Evolutionary conservation across 1,140 invertebrate species (phyloP), one percentile per base, ranked within the genome.

Genomic region (Solen grandis): DNA sequence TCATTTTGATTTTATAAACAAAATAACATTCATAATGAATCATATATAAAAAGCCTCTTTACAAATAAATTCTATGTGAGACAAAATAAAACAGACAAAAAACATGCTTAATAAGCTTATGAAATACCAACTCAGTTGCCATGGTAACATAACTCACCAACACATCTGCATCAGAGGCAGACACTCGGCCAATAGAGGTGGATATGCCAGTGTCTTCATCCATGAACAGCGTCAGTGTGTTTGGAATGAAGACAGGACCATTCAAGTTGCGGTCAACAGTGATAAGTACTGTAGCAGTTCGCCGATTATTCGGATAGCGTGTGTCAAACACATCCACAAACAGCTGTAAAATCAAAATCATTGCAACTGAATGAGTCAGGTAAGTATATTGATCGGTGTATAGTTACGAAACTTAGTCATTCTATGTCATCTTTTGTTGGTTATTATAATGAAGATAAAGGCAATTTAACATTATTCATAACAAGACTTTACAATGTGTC

Each of bases 201-300:
- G 63, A 63, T 2, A 75, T 22, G 14, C 14, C 19, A 3, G 46
- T 54, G 10, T 65, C 81, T 55, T 86, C 83, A 36, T 63, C 36
- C 29, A 86, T 85, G 16, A 50, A 60, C 16, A 79, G 52, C 2
- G 27, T 27, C 52, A 85, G 86, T 19, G 76, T 36, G 19, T 35
- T 5, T 22, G 35, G 50, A 31, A n/a, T 63, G 46, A 86, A 86
- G 4, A 78, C 50, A 36, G 88, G 88, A n/a, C 70, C 81, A 80
- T 86, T 85, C 35, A 70, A 65, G 69, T 89, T 89, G 13, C 88
- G 38, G 10, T 59, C 31, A 19, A 89, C 87, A 27, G 31, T 85
- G 27, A 89, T 84, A 29, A 73, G 79, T 10, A 88, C 76, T 10
- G 69, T 82, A 41, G 59, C 81, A 16, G 79, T 79, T n/a, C 76